Percentiles rank a stretch among this genome's conserved stretches.
Conservation (phyloP, 1,140 invertebrate genomes). For the Thaumatotibia leucotreta region DNA sequence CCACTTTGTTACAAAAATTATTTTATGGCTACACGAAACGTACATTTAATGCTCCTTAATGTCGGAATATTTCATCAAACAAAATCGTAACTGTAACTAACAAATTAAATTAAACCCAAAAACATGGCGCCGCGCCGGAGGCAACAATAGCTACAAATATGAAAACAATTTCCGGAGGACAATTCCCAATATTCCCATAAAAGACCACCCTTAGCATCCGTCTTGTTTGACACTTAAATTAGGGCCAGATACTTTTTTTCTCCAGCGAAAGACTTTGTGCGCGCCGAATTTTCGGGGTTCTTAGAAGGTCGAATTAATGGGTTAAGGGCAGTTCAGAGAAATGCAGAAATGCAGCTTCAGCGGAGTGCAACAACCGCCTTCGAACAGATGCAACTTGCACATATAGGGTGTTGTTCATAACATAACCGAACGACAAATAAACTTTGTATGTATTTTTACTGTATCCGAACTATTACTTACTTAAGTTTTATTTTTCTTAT, state of each 20-base stretch:
- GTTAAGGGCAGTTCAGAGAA: neutral
- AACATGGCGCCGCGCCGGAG: neutral
- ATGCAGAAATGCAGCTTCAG: neutral
- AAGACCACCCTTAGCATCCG: neutral
- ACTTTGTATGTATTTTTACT: too few relatives aligned
- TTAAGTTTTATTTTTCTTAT: too few relatives aligned
- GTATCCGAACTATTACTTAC: too few relatives aligned
- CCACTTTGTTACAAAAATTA: too few relatives aligned
- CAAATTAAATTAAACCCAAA: neutral
- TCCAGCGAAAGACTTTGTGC: too few relatives aligned
- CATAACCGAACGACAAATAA: too few relatives aligned
- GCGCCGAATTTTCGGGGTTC: neutral
- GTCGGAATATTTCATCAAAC: too few relatives aligned
- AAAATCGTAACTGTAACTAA: neutral
- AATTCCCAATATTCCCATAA: slow-evolving; percentile 1
- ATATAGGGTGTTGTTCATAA: too few relatives aligned
- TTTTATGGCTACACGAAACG: too few relatives aligned
- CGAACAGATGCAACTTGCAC: too few relatives aligned
- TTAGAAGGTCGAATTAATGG: slow-evolving; percentile 2
- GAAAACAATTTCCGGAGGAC: neutral
- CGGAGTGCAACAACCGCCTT: neutral
- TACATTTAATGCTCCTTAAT: too few relatives aligned
- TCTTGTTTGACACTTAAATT: slow-evolving; percentile 8
- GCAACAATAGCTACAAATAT: neutral
- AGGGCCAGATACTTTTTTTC: neutral